Percentiles rank a stretch among this genome's conserved stretches.
Conservation (phyloP, 30 jellyfish, hydroid and myxozoan genomes). For the Aurelia sp. region DNA sequence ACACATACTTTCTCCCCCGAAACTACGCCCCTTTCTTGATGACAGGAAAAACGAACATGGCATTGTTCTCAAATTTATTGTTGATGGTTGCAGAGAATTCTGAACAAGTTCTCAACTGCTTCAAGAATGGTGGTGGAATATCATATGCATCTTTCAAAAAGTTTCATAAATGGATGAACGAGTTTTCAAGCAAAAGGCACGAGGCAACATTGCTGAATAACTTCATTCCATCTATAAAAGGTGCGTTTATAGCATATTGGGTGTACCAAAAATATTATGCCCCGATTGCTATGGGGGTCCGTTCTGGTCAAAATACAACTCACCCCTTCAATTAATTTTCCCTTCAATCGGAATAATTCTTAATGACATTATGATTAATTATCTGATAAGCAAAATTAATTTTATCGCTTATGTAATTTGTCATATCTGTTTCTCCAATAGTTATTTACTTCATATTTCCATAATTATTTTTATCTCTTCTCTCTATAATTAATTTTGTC, state of each 20-base stretch:
- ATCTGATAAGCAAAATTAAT: too few species aligned
- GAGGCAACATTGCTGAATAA: background rate
- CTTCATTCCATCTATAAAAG: conserved; percentile 28
- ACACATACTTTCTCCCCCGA: conserved; percentile 35
- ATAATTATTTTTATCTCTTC: too few species aligned
- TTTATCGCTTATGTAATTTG: too few species aligned
- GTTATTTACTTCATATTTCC: too few species aligned
- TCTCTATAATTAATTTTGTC: too few species aligned
- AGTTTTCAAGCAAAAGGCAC: conserved; percentile 20
- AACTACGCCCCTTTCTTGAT: conserved; percentile 23
- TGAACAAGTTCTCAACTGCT: conserved; percentile 20
- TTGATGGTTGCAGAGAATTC: background rate
- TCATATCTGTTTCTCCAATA: too few species aligned
- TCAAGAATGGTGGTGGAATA: conserved; percentile 38
- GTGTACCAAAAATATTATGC: background rate
- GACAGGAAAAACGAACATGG: conserved; percentile 32
- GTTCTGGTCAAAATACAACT: too few species aligned
- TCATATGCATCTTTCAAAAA: conserved; percentile 9
- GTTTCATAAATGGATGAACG: conserved; percentile 28
- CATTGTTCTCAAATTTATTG: conserved; percentile 14
- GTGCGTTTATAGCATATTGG: background rate
- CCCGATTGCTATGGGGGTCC: too few species aligned
- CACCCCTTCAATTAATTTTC: too few species aligned
- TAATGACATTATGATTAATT: too few species aligned
- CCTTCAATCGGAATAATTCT: too few species aligned